phyloP scores from a whole-genome alignment of 2,113 vertebrate species.

The Gymnarchus niloticus region DNA sequence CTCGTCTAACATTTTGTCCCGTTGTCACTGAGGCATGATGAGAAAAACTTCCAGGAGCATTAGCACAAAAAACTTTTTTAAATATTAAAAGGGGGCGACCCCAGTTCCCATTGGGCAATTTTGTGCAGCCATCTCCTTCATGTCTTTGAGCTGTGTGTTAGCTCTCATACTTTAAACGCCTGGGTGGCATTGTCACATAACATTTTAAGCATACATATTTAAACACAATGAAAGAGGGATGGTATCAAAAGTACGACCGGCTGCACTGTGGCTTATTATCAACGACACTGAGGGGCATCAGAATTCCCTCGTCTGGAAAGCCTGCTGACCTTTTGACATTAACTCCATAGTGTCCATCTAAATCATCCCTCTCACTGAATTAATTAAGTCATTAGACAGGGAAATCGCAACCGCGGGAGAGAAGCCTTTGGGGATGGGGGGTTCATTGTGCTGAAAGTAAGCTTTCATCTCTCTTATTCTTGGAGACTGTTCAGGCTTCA shows the following conservation, averaged over 20 bases:
- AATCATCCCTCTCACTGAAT: slow-evolving; percentile 47
- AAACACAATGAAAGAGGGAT: slow-evolving; percentile 32
- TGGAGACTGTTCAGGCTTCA: background rate
- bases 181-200: background rate
- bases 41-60: background rate
- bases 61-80: background rate
- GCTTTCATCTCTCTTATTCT: background rate
- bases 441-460: slow-evolving; percentile 30
- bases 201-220: slow-evolving; percentile 42
- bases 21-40: background rate
- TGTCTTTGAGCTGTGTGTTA: too few relatives aligned
- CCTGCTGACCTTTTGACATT: slow-evolving; percentile 36
- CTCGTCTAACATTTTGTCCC: background rate
- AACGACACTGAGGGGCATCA: slow-evolving; percentile 24
- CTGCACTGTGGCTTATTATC: slow-evolving; percentile 24
- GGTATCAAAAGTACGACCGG: slow-evolving; percentile 34
- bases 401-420: slow-evolving; percentile 36
- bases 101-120: background rate
- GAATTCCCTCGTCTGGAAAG: slow-evolving; percentile 29
- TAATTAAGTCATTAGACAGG: slow-evolving; percentile 49
- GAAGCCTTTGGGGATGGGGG: slow-evolving; percentile 17
- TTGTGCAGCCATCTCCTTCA: too few relatives aligned
- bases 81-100: background rate
- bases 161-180: background rate
- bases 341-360: slow-evolving; percentile 39